Evolutionary conservation across 2,113 vertebrate genomes (phyloP), one percentile per base, ranked within the genome.

Genomic region (Tenebrosternarchus preto): DNA sequence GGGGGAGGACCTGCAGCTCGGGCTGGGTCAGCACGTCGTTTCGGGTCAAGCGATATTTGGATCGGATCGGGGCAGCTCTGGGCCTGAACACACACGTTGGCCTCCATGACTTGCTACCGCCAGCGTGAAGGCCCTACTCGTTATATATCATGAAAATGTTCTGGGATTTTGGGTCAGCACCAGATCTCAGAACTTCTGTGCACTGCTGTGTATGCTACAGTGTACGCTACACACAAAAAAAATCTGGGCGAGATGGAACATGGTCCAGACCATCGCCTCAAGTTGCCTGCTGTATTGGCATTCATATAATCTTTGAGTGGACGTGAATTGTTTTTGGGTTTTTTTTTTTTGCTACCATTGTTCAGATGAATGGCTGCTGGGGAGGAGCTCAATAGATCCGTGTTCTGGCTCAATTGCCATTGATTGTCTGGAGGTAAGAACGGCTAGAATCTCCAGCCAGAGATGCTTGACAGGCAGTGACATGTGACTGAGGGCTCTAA

Each of bases 321-420:
- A 77, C 60, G 39, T 67, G 74, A 68, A 9, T 50, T 19, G 55
- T 61, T 80, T 83, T 56, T 64, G 71, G 59, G 3, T 16, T 59
- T 50, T 60, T 72, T 50, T 50, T 50, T 11, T 15, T 9, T 50
- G 43, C 43, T 50, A 9, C 11, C 43, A 50, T 1, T 12, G 55
- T 67, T 73, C 16, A 69, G 61, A 69, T 68, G 60, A 83, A 67
- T 72, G 77, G 68, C 64, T 76, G 78, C 73, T 50, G 68, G 53
- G 77, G 53, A 72, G 74, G 78, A 74, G 31, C 70, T 69, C 78
- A 78, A 63, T 73, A 66, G 78, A 81, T 81, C 68, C 56, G 63
- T 77, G 74, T 69, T 81, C 76, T 72, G 70, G 29, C 78, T 84
- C 71, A 55, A 73, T 78, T 81, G 70, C 71, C 71, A 75, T 78